Evolutionary conservation across 2,888 invertebrate species (phyloP).

Genomic region (Drosophila gaucha): DNA sequence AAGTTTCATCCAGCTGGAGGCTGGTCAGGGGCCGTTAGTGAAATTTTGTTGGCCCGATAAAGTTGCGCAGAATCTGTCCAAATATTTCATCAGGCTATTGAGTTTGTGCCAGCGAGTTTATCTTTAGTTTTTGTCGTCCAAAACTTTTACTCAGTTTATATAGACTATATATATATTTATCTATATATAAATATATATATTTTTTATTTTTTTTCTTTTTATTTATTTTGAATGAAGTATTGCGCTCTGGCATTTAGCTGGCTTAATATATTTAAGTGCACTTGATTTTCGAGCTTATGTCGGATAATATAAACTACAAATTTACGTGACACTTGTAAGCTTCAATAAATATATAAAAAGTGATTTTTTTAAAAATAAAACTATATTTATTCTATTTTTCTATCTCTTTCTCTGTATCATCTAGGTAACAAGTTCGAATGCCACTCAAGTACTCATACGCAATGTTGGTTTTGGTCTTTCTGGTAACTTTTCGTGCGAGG

Average conservation of each 20-base stretch:
- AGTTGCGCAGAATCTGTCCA: conserved; percentile 67
- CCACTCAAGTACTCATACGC: conserved; percentile 89
- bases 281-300: conserved; percentile 42
- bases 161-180: background rate
- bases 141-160: conserved; percentile 51
- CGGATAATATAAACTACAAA: conserved; percentile 29
- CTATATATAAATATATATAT: conserved; percentile 1
- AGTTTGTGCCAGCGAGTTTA: conserved; percentile 64
- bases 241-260: conserved; percentile 30
- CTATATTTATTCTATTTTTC: conserved; percentile 5
- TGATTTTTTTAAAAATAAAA: background rate
- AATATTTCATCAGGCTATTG: conserved; percentile 74
- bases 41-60: conserved; percentile 59
- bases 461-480: conserved; percentile 89
- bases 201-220: conserved; percentile 25
- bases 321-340: background rate
- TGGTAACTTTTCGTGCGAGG: conserved; percentile 92
- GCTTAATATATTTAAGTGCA: conserved; percentile 77
- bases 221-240: conserved; percentile 14
- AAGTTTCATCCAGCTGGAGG: conserved; percentile 57
- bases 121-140: conserved; percentile 60
- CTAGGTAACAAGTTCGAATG: conserved; percentile 90
- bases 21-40: conserved; percentile 24
- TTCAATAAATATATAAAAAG: background rate
- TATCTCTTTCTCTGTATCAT: conserved; percentile 14